Conservation (phyloP, 2,888 invertebrate genomes). For the Sphaerophoria rueppellii region DNA sequence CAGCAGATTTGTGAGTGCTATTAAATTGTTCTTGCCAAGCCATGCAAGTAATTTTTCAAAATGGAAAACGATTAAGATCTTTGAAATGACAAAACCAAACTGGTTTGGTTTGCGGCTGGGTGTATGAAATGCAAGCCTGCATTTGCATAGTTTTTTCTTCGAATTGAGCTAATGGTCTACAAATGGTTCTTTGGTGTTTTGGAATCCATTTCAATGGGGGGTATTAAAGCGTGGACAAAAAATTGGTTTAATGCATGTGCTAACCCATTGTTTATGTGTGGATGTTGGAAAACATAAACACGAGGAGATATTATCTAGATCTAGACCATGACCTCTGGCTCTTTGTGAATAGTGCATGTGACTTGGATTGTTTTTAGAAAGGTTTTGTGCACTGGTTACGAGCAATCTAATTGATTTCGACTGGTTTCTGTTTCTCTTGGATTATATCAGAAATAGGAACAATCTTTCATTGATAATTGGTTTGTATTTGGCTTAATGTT, state of each 20-base stretch:
- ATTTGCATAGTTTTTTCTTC: neutral
- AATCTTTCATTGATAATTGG: too few species aligned
- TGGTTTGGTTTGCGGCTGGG: conserved; percentile 11
- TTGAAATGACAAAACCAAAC: conserved; percentile 38
- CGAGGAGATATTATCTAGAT: neutral
- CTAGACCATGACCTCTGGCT: neutral
- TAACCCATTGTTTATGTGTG: neutral
- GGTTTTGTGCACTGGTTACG: neutral
- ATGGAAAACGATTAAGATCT: conserved; percentile 40
- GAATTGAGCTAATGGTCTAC: neutral
- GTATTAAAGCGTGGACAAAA: neutral
- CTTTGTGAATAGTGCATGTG: neutral
- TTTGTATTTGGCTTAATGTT: too few species aligned
- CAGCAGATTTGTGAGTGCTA: neutral
- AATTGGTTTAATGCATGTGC: neutral
- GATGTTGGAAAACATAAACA: conserved; percentile 20
- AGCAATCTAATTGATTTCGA: neutral
- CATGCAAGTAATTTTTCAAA: conserved; percentile 43
- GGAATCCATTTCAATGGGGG: conserved; percentile 20
- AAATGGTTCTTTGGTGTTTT: conserved; percentile 32
- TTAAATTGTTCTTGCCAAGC: conserved; percentile 25
- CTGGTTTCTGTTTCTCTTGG: neutral
- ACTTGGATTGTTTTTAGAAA: conserved; percentile 15
- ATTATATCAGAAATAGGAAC: too few species aligned
- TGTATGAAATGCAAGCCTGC: conserved; percentile 7